A percentile compares a stretch with the other conserved stretches of the same genome.
Evolutionary conservation across 2,797 vertebrate species (phyloP).

Genomic region (Lerista edwardsae): DNA sequence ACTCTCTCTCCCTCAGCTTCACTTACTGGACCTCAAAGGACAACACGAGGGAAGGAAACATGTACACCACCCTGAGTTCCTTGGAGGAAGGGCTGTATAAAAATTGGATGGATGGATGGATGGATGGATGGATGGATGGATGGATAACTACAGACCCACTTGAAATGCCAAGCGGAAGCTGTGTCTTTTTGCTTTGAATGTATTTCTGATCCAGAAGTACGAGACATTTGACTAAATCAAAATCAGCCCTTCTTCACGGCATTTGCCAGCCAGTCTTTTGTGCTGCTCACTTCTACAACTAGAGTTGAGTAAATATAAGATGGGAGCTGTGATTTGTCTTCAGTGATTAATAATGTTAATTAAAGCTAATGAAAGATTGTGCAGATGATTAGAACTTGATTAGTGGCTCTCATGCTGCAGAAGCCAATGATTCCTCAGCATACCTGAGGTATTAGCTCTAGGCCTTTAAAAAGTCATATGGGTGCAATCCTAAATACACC

Average conservation of each 20-base stretch:
- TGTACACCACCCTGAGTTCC: no score
- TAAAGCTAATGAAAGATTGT: neutral
- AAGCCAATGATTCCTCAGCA: neutral
- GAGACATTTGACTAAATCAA: neutral
- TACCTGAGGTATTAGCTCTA: neutral
- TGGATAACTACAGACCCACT: no score
- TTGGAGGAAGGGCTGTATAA: no score
- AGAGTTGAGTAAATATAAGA: neutral
- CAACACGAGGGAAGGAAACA: no score
- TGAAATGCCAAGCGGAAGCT: neutral
- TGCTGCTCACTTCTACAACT: neutral
- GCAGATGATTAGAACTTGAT: neutral
- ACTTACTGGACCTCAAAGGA: no score
- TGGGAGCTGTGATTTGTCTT: neutral
- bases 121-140: no score
- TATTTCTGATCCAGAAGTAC: neutral
- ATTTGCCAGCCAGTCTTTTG: neutral
- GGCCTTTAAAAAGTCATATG: neutral
- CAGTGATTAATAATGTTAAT: neutral
- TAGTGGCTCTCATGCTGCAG: neutral
- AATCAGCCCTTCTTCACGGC: neutral
- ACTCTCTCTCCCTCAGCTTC: no score
- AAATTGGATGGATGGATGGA: no score
- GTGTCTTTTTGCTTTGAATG: neutral
- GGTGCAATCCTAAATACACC: no score